A percentile compares a stretch with the other conserved stretches of the same genome.
Evolutionary conservation across 2,888 invertebrate genomes (phyloP).

Genomic region (Leptopilina myrica): DNA sequence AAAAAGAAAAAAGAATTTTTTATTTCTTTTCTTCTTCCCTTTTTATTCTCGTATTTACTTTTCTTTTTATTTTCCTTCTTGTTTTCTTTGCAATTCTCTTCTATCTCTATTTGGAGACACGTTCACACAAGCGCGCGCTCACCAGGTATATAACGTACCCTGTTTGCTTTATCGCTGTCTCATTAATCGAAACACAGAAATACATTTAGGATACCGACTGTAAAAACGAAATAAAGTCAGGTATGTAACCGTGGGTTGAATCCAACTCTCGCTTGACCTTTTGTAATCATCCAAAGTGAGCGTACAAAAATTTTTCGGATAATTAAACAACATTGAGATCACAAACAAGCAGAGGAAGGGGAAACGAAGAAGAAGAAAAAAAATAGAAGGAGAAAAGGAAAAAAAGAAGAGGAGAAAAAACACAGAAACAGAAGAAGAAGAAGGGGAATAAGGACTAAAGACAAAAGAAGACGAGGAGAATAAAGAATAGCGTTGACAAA

Average conservation of each 20-base stretch:
- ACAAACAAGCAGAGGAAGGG: too few species aligned
- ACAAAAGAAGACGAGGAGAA: too few species aligned
- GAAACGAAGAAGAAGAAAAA: too few species aligned
- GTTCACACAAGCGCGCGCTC: conserved; percentile 40
- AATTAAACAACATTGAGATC: too few species aligned
- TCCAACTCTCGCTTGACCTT: conserved; percentile 43
- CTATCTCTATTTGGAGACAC: conserved; percentile 41
- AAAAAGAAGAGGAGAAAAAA: too few species aligned
- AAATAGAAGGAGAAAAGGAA: too few species aligned
- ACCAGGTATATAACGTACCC: conserved; percentile 4
- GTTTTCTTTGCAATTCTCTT: conserved; percentile 19
- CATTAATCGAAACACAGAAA: conserved; percentile 66
- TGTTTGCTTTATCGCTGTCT: conserved; percentile 62
- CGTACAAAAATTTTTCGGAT: conserved; percentile 6
- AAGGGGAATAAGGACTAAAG: too few species aligned
- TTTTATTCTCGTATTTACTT: conserved; percentile 44
- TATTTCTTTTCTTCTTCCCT: neutral
- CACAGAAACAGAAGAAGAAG: too few species aligned
- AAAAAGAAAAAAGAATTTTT: too few species aligned
- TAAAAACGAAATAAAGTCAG: conserved; percentile 60
- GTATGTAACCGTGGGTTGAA: conserved; percentile 50
- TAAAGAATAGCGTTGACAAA: too few species aligned
- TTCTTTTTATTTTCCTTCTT: conserved; percentile 1
- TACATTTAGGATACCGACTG: conserved; percentile 62
- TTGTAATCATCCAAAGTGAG: conserved; percentile 15